Evolutionary conservation across 1,140 invertebrate genomes (phyloP), one percentile per base, ranked within the genome.

Genomic region (Procambarus virginalis): DNA sequence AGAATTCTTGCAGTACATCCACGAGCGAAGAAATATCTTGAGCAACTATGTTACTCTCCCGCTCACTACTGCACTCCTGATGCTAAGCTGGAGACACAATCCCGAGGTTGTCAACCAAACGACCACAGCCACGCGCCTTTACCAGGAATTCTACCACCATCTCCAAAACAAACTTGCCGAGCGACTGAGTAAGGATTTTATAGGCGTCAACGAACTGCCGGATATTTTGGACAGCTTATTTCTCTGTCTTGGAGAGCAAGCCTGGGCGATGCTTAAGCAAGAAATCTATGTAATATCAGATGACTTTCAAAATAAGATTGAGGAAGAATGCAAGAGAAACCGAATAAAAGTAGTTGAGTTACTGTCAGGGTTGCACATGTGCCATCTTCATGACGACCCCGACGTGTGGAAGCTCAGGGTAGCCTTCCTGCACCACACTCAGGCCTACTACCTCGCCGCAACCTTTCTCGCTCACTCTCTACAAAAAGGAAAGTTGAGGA

Each of bases 21-120:
- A 68, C 34, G 85, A 70, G 20, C 76, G 78, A 22, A 51, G 77
- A n/a, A 64, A 70, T 49, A 45, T 68, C n/a, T 70, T 87, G 60
- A 58, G 79, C 17, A 34, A 68, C 2, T 80, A 79, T 58, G 22
- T 87, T 6, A 80, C 46, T 14, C 20, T 87, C 6, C 85, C 85
- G 2, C 60, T 87, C n/a, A 70, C 85, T n/a, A 64, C 46, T 46
- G 60, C 70, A 5, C 76, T 87, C 8, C 51, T 87, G 4, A 68
- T 87, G 58, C 64, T 87, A n/a, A n/a, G 79, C 12, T 87, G 85
- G 85, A 80, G 46, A n/a, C 55, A 87, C 8, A 51, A 80, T 51
- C 77, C 81, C 14, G 60, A 84, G 34, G 48, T 84, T 17, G 46
- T 84, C 6, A 73, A 84, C 9, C 64, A 17, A 22, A 48, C 46